Evolutionary conservation across 1,140 invertebrate species (phyloP).

Genomic region (Batillaria attramentaria): DNA sequence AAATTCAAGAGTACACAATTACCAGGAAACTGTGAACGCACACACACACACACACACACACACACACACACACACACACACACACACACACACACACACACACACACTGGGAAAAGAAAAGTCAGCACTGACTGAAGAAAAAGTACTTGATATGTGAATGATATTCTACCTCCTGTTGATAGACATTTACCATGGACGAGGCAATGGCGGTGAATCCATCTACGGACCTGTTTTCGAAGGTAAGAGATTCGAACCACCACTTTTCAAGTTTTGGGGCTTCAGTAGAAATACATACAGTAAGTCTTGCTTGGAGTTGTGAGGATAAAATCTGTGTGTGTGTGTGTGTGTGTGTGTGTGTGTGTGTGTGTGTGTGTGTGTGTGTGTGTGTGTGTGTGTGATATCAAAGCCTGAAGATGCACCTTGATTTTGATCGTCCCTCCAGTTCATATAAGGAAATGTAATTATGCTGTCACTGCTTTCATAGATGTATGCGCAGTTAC

Average conservation of each 20-base stretch:
- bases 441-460: no score
- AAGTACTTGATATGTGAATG: no score
- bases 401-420: no score
- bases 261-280: not conserved
- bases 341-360: not conserved
- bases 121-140: no score
- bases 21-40: not conserved
- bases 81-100: conserved; percentile 13
- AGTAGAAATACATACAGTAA: not conserved
- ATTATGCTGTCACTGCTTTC: no score
- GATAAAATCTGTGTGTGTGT: not conserved
- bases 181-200: conserved; percentile 70
- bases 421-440: no score
- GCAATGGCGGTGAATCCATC: conserved; percentile 72
- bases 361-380: not conserved
- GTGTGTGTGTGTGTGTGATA: not conserved
- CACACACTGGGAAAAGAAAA: no score
- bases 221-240: conserved; percentile 71
- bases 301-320: not conserved
- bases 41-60: not conserved
- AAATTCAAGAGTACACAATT: no score
- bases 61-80: conserved; percentile 18
- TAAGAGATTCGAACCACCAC: no score
- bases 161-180: no score
- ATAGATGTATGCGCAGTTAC: no score